These are phyloP conservation scores for Proteles cristata DNA, from an alignment of 2,113 vertebrate genomes.

Conservation along the genomic window DNA sequence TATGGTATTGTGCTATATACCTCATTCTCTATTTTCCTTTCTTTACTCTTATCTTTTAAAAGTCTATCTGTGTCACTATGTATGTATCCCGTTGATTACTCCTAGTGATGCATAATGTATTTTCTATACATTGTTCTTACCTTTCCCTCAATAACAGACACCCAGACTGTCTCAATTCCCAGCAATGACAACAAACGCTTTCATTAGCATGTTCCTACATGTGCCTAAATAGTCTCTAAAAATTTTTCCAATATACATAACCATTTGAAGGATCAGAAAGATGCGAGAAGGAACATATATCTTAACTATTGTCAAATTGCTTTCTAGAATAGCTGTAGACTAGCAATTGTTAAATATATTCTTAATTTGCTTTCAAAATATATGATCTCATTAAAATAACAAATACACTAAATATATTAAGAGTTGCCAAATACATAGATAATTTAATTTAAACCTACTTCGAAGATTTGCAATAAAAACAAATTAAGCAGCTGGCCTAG, in stretches of 20 bases:
- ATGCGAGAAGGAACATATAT: neutral
- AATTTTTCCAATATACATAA: neutral
- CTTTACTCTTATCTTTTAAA: neutral
- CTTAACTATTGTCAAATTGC: neutral
- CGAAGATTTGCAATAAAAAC: constrained; percentile 19
- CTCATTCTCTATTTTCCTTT: neutral
- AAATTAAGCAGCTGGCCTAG: neutral
- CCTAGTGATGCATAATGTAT: neutral
- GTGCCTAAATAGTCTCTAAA: neutral
- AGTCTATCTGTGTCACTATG: neutral
- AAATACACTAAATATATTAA: constrained; percentile 29
- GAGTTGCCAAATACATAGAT: neutral
- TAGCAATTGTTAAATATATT: neutral
- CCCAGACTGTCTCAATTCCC: neutral
- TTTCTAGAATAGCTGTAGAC: neutral
- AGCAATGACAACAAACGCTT: neutral
- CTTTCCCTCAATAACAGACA: neutral
- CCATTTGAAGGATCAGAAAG: neutral
- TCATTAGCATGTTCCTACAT: neutral
- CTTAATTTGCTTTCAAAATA: constrained; percentile 50
- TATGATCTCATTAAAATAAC: neutral
- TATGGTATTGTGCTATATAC: neutral
- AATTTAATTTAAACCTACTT: constrained; percentile 13
- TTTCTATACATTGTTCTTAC: neutral
- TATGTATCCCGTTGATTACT: neutral